Base-by-base conservation (phyloP, 1,140 invertebrate genomes). In the Coptotermes formosanus region DNA sequence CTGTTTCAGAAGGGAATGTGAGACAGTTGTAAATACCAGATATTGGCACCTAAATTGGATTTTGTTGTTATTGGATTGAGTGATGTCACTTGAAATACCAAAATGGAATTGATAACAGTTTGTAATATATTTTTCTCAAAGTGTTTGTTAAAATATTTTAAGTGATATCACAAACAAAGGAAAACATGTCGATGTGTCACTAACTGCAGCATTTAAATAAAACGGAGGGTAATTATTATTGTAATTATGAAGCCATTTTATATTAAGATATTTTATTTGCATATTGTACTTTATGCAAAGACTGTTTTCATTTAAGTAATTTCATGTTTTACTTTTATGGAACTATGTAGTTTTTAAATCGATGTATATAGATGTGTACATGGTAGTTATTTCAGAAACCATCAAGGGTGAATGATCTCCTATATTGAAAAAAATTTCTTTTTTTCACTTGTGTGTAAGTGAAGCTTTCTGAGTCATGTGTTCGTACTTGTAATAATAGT, bases 291-390 rank as follows among this genome's bases (percentile, higher is more conserved):
- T 75, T 75, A 75, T 75, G 64, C 64, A 75, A 75, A 75, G 64
- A 75, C 64, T 75, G 64, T 75, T 75, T 75, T 75, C 64, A 75
- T 75, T 75, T 75, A n/a, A 75, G 64, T 64, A 64, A 64, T 75
- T 75, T 75, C 64, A 75, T 75, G 64, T 75, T 75, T 75, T 30
- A 75, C 25, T n/a, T 30, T 75, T 75, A 75, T 75, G n/a, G 8
- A 64, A 75, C 30, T n/a, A 75, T 75, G 64, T 75, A 30, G n/a
- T 75, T 75, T 75, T 75, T 11, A 75, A 75, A 75, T 75, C 8
- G 30, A 25, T 75, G 64, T 75, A 75, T 21, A 55, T 55, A 75
- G 0, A 11, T 75, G 64, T 75, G 64, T 75, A 75, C 9, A 30
- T 75, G n/a, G 19, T 55, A 55, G 19, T 55, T 30, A 30, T 25